These are phyloP conservation scores for Styela plicata DNA, from an alignment of 23 tunicate species.

Conservation along the genomic window DNA sequence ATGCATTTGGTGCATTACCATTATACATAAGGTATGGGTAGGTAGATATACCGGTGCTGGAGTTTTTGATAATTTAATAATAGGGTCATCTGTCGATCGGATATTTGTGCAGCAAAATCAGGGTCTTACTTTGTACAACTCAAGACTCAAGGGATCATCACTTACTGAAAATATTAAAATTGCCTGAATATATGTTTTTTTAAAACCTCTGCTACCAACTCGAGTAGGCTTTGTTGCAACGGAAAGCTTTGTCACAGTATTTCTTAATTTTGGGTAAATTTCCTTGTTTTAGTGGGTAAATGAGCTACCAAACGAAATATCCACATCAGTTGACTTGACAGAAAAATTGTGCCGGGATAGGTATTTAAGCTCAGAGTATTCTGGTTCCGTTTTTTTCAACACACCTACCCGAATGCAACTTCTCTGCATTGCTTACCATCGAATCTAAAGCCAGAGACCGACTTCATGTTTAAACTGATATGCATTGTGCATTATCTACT, in stretches of 20 bases:
- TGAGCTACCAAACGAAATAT: not conserved
- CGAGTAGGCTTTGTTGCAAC: too few species aligned
- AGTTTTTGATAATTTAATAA: too few species aligned
- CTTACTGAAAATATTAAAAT: too few species aligned
- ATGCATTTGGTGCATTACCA: conserved; percentile 13
- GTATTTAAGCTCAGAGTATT: not conserved
- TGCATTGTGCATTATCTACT: not conserved
- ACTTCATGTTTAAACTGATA: conserved; percentile 22
- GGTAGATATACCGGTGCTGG: too few species aligned
- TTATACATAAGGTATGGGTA: conserved; percentile 1
- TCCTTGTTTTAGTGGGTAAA: not conserved
- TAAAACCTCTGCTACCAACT: too few species aligned
- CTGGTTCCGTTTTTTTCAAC: not conserved
- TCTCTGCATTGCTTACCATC: not conserved
- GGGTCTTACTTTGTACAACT: too few species aligned
- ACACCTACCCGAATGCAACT: not conserved
- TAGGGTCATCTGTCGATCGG: too few species aligned
- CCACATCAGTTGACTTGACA: not conserved
- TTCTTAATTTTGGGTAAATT: not conserved
- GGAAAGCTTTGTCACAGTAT: not conserved
- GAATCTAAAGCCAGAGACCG: not conserved
- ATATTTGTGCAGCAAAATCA: too few species aligned
- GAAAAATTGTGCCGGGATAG: not conserved
- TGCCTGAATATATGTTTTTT: too few species aligned
- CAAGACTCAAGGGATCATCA: too few species aligned